Evolutionary conservation across 2,888 invertebrate species (phyloP), one percentile per base, ranked within the genome.

Genomic region (Caenorhabditis sinica): DNA sequence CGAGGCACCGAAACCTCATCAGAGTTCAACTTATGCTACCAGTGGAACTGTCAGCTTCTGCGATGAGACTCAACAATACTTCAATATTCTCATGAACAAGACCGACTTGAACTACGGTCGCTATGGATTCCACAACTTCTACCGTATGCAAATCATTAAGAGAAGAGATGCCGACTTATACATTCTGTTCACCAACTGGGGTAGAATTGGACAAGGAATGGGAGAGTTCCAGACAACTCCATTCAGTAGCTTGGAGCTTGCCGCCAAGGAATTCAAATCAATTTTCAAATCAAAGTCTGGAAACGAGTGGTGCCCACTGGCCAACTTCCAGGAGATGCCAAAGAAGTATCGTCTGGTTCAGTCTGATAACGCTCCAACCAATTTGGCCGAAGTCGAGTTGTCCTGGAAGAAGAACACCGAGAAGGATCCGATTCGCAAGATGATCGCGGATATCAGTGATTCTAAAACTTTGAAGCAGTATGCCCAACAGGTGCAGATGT

Each of bases 101-200:
- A 93, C 94, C 13, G 94, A 94, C 88, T 91, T 94, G 2, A 90
- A 90, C 53, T 93, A 92, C 85, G 93, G 94, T 23, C 77, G 90
- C 20, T 94, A 91, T 86, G 94, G 94, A 71, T 92, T 94, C 86
- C 94, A 94, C 92, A 94, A 94, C 91, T 94, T 94, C 92, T 94
- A 94, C 90, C 94, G 94, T 86, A 93, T 94, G 93, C 94, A 94
- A 93, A 93, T 94, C 93, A 91, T 94, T 75, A 92, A 94, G 33
- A 89, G 93, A 72, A 89, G 90, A n/a, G 92, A 92, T 25, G 92
- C 94, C 88, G 93, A 94, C 81, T 87, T 94, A 68, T 94, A 93
- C 87, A 89, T 94, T 53, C 87, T 94, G 76, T 94, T 94, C 91
- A 94, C 94, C 17, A 93, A 94, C 40, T 94, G 94, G 94, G 94